Evolutionary conservation across 2,113 vertebrate species (phyloP).

Genomic region (Panthera tigris): DNA sequence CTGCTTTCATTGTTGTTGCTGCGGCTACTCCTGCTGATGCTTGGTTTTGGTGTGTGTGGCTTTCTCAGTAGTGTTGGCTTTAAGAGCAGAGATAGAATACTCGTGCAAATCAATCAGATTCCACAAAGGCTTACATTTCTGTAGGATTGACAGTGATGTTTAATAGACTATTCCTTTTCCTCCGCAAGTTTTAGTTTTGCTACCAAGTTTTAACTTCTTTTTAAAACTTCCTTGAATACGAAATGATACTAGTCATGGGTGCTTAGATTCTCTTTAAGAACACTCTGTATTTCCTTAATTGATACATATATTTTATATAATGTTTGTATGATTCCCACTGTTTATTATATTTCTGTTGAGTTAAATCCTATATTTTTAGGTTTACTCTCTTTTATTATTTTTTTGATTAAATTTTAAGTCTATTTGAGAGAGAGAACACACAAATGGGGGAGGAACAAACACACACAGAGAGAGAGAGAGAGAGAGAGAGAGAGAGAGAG

Average conservation of each 20-base stretch:
- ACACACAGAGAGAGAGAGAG: no score
- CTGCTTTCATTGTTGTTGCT: background rate
- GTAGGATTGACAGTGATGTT: background rate
- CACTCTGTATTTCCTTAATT: background rate
- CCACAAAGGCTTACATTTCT: background rate
- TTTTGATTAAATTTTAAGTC: no score
- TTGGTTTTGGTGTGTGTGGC: background rate
- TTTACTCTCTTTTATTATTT: background rate
- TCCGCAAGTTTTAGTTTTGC: background rate
- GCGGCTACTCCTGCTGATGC: background rate
- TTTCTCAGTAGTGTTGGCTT: background rate
- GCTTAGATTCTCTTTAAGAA: background rate
- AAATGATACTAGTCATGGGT: background rate
- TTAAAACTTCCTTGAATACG: background rate
- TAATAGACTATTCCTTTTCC: background rate
- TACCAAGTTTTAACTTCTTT: background rate
- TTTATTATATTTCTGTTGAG: background rate
- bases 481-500: no score
- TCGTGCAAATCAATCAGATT: background rate
- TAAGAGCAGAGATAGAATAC: slow-evolving; percentile 40
- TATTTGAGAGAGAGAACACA: no score
- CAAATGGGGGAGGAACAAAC: no score
- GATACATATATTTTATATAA: background rate
- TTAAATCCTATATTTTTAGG: background rate
- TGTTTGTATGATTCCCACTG: background rate